Percentiles rank a stretch among this genome's conserved stretches.
These are phyloP conservation scores for Chloroclystis v-ata DNA, from an alignment of 2,888 invertebrate species.

Conservation along the genomic window DNA sequence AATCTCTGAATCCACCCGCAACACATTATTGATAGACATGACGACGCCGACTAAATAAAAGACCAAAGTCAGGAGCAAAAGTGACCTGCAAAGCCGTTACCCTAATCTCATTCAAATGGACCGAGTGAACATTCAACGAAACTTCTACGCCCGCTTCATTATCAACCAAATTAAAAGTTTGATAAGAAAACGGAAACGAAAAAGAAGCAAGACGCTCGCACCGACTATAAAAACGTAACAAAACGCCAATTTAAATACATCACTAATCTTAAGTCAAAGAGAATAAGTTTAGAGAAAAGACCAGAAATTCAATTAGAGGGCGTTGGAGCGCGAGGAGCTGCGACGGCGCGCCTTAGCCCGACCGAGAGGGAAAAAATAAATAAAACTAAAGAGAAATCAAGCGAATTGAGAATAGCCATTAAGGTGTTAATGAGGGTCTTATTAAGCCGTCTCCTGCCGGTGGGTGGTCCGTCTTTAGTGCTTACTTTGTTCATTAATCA, in stretches of 20 bases:
- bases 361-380: slow-evolving; percentile 62
- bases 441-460: slow-evolving; percentile 75
- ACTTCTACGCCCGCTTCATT: slow-evolving; percentile 40
- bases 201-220: slow-evolving; percentile 38
- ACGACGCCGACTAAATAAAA: slow-evolving; percentile 55
- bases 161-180: slow-evolving; percentile 62
- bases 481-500: slow-evolving; percentile 71
- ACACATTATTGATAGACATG: slow-evolving; percentile 61
- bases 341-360: slow-evolving; percentile 40
- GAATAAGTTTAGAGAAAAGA: slow-evolving; percentile 73
- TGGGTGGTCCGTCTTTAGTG: slow-evolving; percentile 70
- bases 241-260: slow-evolving; percentile 75
- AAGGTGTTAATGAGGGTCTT: slow-evolving; percentile 78
- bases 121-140: slow-evolving; percentile 28
- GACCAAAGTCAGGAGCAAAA: slow-evolving; percentile 25
- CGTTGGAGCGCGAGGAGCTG: slow-evolving; percentile 44
- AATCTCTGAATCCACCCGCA: slow-evolving; percentile 49
- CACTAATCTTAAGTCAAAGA: slow-evolving; percentile 76
- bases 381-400: slow-evolving; percentile 70
- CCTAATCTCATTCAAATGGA: slow-evolving; percentile 19
- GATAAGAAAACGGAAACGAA: slow-evolving; percentile 49
- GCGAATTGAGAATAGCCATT: slow-evolving; percentile 76
- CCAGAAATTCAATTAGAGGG: slow-evolving; percentile 72
- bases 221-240: slow-evolving; percentile 69
- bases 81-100: slow-evolving; percentile 9